These are phyloP conservation scores for Regulus satrapa DNA, from an alignment of 2,113 vertebrate genomes.

Conservation along the genomic window DNA sequence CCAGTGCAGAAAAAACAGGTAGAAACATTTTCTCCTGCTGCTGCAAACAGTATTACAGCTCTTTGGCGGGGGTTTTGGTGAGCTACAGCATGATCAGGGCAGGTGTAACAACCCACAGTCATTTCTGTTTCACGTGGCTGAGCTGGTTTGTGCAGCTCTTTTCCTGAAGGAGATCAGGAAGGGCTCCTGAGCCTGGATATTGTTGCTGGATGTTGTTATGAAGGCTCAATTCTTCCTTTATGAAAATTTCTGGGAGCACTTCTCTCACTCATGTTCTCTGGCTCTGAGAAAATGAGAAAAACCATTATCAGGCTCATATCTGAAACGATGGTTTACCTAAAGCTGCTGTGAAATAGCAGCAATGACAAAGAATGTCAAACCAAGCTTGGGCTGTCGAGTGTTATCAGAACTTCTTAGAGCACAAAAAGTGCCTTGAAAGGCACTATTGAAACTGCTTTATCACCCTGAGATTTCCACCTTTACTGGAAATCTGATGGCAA, in stretches of 20 bases:
- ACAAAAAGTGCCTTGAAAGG: not conserved
- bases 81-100: not conserved
- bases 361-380: not conserved
- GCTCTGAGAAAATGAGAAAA: not conserved
- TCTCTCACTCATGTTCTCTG: accelerated
- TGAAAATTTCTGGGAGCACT: not conserved
- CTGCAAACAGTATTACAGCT: not conserved
- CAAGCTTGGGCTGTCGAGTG: not conserved
- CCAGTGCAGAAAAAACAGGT: not conserved
- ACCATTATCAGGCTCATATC: not conserved
- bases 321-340: not conserved
- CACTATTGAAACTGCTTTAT: not conserved
- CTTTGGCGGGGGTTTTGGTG: not conserved
- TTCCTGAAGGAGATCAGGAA: not conserved
- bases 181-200: not conserved
- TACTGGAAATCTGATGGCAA: not conserved
- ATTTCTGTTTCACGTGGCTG: not conserved
- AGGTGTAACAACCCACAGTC: not conserved
- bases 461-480: not conserved
- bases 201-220: not conserved
- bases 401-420: not conserved
- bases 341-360: not conserved
- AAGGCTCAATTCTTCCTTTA: not conserved
- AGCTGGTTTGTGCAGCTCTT: not conserved
- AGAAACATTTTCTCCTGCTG: not conserved